Conservation (phyloP, 2,888 invertebrate species). For the Hypsopygia costalis region DNA sequence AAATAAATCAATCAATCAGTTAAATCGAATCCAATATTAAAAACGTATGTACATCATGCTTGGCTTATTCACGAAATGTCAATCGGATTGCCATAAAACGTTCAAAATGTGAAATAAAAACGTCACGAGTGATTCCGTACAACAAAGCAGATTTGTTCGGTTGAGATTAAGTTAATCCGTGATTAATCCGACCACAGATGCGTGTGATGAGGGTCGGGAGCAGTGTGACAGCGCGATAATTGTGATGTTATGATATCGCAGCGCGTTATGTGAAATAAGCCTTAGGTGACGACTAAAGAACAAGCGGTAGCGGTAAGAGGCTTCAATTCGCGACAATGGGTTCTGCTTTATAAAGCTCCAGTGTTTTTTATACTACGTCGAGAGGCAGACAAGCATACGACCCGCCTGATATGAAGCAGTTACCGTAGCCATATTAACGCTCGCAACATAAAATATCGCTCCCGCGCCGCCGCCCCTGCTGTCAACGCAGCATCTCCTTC, state of each 20-base stretch:
- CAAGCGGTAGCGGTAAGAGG: conserved; percentile 6
- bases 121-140: conserved; percentile 42
- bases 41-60: background rate
- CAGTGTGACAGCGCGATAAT: conserved; percentile 64
- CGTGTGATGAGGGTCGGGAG: conserved; percentile 59
- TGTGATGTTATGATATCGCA: conserved; percentile 56
- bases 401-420: no score
- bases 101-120: conserved; percentile 30
- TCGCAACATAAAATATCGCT: no score
- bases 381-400: no score
- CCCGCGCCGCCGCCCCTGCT: no score
- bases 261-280: conserved; percentile 24
- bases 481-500: no score
- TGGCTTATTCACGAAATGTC: background rate
- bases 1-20: background rate
- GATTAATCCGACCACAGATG: conserved; percentile 63
- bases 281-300: background rate
- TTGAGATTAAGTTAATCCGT: conserved; percentile 51
- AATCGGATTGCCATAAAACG: conserved; percentile 6
- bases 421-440: no score
- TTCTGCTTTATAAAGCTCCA: no score
- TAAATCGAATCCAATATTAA: background rate
- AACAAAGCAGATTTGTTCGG: conserved; percentile 48
- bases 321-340: no score
- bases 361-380: no score